Evolutionary conservation across 2,113 vertebrate genomes (phyloP), one percentile per base, ranked within the genome.

Genomic region (Psittacus erithacus): DNA sequence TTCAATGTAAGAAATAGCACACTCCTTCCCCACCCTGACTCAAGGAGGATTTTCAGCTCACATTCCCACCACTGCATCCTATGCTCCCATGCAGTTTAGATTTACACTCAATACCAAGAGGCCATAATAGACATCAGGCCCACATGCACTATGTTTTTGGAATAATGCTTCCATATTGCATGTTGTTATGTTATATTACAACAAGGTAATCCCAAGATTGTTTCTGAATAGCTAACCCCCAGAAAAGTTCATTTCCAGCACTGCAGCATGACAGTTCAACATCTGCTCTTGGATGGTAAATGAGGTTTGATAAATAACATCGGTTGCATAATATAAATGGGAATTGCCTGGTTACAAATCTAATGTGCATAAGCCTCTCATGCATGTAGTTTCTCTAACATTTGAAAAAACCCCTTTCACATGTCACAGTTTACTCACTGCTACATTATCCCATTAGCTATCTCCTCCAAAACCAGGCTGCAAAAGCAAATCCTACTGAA

Each of bases 371-470:
- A 90, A 96, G 78, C 82, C 87, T 88, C 82, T 94, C 63, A 80
- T 90, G 75, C 59, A 33, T 46, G 53, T 55, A 70, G 49, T 73
- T 94, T 67, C 85, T 82, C 68, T 75, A 90, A 43, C 41, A 53
- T 27, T 80, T 9, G 75, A 22, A 86, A 64, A 77, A 65, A 1
- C 1, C 8, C 55, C 76, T 95, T 91, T 73, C 49, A 46, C 28
- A 1, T 52, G 74, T 62, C 90, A 88, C 50, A 43, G 79, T 86
- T 96, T 80, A 88, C 55, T 18, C 82, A 35, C 55, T 86, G 75
- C 82, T 92, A 82, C 64, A 62, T 94, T 93, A 95, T 88, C 93
- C 92, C 85, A 75, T 96, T 94, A 96, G 81, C 35, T 43, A 31
- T 63, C 79, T 75, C 63, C 35, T 94, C 59, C 68, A 84, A 79